Conservation (phyloP, 1,140 invertebrate species). For the Pseudomyrmex flavicornis region DNA sequence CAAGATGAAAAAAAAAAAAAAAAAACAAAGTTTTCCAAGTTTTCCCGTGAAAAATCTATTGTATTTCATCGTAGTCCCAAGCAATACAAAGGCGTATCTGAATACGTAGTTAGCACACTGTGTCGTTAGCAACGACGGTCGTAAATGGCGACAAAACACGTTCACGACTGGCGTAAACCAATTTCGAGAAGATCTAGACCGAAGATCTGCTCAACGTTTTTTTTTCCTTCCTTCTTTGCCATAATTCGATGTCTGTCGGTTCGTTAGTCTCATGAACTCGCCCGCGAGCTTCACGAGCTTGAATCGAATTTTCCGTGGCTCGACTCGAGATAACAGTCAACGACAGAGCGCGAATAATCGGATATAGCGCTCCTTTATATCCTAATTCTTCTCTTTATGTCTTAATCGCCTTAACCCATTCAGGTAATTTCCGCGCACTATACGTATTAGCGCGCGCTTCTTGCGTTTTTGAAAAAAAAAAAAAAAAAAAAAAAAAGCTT, state of each 20-base stretch:
- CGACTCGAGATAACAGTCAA: slow-evolving; percentile 58
- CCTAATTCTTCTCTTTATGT: slow-evolving; percentile 3
- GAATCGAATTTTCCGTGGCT: slow-evolving; percentile 72
- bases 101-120: not conserved
- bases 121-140: not conserved
- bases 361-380: slow-evolving; percentile 16
- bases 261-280: slow-evolving; percentile 63
- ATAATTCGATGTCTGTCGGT: slow-evolving; percentile 57
- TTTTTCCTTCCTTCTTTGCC: slow-evolving; percentile 19
- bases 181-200: slow-evolving; percentile 52
- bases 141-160: slow-evolving; percentile 26
- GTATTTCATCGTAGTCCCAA: not conserved
- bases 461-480: not conserved
- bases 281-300: slow-evolving; percentile 45
- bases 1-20: not conserved
- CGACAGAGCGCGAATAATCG: slow-evolving; percentile 44
- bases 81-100: slow-evolving; percentile 33
- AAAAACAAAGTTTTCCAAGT: not conserved
- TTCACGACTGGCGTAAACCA: slow-evolving; percentile 58
- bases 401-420: slow-evolving; percentile 2
- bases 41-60: too few species aligned
- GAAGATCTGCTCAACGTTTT: slow-evolving; percentile 48
- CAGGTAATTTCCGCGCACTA: not conserved
- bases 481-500: not conserved
- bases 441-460: not conserved